Percentiles rank a stretch among this genome's conserved stretches.
phyloP scores from a whole-genome alignment of 2,888 invertebrate species.

The Rapana venosa region DNA sequence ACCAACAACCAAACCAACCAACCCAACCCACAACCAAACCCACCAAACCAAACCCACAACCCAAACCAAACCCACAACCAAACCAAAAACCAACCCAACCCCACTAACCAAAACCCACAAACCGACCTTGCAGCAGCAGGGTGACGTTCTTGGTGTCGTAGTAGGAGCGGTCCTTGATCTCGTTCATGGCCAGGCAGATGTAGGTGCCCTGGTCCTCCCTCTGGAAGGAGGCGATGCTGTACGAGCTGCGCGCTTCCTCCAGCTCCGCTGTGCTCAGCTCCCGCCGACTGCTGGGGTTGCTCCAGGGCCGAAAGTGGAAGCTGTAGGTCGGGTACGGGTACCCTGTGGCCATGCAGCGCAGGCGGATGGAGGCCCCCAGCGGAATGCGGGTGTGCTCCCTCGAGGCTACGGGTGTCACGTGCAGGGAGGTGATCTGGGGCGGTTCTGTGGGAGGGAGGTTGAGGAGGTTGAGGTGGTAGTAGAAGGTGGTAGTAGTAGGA shows the following conservation, averaged over 20 bases:
- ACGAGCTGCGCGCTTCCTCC: neutral
- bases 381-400: conserved; percentile 46
- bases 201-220: conserved; percentile 51
- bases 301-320: conserved; percentile 56
- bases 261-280: neutral
- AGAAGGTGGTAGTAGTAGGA: no score
- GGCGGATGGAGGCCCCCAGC: conserved; percentile 54
- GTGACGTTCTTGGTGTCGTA: conserved; percentile 50
- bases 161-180: conserved; percentile 50
- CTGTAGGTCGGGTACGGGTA: conserved; percentile 56
- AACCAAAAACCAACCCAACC: neutral
- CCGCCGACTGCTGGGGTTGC: conserved; percentile 45
- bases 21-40: neutral
- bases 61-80: neutral
- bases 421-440: conserved; percentile 53
- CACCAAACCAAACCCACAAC: neutral
- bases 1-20: neutral
- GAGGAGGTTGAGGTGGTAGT: no score
- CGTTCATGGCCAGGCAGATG: conserved; percentile 57
- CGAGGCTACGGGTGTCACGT: conserved; percentile 47
- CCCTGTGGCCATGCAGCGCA: conserved; percentile 61
- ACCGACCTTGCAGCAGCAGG: conserved; percentile 52
- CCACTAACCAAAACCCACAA: conserved; percentile 15
- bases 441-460: conserved; percentile 49
- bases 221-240: conserved; percentile 45